phyloP scores from a whole-genome alignment of 2,888 invertebrate genomes.

The Dryocosmus kuriphilus region DNA sequence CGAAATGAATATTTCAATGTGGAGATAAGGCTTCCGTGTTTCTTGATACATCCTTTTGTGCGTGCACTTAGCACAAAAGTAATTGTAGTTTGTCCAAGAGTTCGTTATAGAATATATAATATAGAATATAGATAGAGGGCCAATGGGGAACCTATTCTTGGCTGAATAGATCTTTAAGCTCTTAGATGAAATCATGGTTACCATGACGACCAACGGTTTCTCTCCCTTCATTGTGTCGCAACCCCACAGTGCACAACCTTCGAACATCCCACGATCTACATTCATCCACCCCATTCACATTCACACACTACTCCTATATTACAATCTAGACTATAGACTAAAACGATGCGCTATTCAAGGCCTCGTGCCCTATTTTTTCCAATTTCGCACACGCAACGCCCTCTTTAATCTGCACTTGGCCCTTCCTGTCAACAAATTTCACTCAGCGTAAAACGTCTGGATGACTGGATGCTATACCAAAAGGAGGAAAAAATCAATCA shows the following conservation, averaged over 20 bases:
- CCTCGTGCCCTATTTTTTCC: constrained; percentile 24
- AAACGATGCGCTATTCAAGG: constrained; percentile 11
- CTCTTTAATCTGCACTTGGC: constrained; percentile 23
- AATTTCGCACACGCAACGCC: constrained; percentile 3
- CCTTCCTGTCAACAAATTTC: constrained; percentile 34
- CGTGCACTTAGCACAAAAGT: neutral
- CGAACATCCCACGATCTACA: neutral
- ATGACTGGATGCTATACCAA: neutral
- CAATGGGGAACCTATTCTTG: constrained; percentile 17
- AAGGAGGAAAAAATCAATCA: neutral
- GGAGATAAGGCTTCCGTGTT: neutral
- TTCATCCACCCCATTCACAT: neutral
- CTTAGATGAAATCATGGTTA: constrained; percentile 30
- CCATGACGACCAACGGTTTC: constrained; percentile 31
- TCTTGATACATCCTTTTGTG: neutral
- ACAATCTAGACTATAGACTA: neutral
- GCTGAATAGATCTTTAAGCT: constrained; percentile 17
- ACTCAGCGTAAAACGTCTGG: neutral
- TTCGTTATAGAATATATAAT: constrained; percentile 26
- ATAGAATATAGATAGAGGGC: neutral
- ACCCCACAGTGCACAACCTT: constrained; percentile 4
- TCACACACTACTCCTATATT: neutral
- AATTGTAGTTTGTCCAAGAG: neutral
- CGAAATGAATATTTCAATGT: neutral
- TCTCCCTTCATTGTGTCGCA: constrained; percentile 27